Base-by-base conservation (phyloP, 1,140 invertebrate genomes). In the Sminthurides bifidus region DNA sequence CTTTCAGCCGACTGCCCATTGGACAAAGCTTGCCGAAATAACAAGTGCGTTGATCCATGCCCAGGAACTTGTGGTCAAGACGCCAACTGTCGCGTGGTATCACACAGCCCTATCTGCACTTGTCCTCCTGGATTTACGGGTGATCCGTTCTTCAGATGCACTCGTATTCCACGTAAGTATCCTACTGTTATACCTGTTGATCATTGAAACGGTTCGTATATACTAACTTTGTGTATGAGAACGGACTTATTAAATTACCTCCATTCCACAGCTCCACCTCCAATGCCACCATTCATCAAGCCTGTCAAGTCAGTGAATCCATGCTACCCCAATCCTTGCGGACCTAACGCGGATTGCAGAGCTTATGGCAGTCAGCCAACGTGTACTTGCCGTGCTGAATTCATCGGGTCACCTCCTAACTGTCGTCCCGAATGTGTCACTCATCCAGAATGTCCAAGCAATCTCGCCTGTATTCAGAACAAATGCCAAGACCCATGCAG, bases 401-500 rank as follows among this genome's bases (percentile, higher is more conserved):
- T 81, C 69, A 80, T 76, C 55, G 84, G 84, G n/a, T 81, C 68
- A 53, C 65, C 68, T 21, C 65, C 63, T 15, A 52, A 59, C 29
- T 71, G 80, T 67, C 72, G 80, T 63, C 81, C 81, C n/a, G 82
- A 85, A 72, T 85, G 83, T 67, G 78, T 35, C 80, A 81, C 65
- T 71, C 86, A 82, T 61, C 80, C 82, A 1, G 87, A 92, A 71
- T 92, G 87, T 68, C 74, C 83, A 4, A 77, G 79, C 37, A 76
- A 81, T 24, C 80, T 82, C 66, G 83, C 85, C 19, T 91, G 87
- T 66, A 77, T 88, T 1, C 84, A 86, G 66, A 81, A 85, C 62
- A 85, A 85, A 66, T 91, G 87, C 68, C 81, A 83, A 0, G 84
- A 92, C 73, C 87, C 87, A 3, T 92, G 83, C 66, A 74, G 76